These are phyloP conservation scores for Lamprologus speciosus DNA, from an alignment of 2,113 vertebrate genomes.

Conservation along the genomic window DNA sequence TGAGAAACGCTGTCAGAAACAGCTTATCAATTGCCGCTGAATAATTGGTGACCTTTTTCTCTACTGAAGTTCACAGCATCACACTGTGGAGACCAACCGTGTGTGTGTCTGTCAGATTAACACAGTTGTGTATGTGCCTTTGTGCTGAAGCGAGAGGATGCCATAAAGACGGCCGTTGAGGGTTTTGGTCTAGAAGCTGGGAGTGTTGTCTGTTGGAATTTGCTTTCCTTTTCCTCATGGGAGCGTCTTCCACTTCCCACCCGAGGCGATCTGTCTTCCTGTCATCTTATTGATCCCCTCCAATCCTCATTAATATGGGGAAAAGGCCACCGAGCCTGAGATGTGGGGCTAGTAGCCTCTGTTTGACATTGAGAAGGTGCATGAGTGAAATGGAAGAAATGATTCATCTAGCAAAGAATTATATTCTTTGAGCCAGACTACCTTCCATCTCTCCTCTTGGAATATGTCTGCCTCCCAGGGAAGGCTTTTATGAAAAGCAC, in stretches of 20 bases:
- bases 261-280: slow-evolving; percentile 63
- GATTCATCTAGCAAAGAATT: slow-evolving; percentile 22
- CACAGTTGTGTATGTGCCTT: background rate
- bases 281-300: slow-evolving; percentile 64
- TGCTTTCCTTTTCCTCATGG: slow-evolving; percentile 32
- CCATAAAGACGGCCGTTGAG: background rate
- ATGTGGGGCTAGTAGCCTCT: background rate
- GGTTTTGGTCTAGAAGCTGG: background rate
- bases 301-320: slow-evolving; percentile 62
- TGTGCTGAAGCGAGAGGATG: background rate
- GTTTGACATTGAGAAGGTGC: slow-evolving; percentile 50
- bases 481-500: background rate
- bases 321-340: slow-evolving; percentile 21
- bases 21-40: background rate
- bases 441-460: background rate
- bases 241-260: slow-evolving; percentile 6
- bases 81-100: background rate
- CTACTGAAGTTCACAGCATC: background rate
- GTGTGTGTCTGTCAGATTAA: background rate
- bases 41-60: slow-evolving; percentile 6
- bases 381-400: slow-evolving; percentile 23
- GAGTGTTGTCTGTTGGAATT: slow-evolving; percentile 37
- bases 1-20: background rate
- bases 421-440: background rate
- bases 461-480: background rate